phyloP scores from a whole-genome alignment of 2,797 vertebrate genomes.

The Lacerta bilineata region DNA sequence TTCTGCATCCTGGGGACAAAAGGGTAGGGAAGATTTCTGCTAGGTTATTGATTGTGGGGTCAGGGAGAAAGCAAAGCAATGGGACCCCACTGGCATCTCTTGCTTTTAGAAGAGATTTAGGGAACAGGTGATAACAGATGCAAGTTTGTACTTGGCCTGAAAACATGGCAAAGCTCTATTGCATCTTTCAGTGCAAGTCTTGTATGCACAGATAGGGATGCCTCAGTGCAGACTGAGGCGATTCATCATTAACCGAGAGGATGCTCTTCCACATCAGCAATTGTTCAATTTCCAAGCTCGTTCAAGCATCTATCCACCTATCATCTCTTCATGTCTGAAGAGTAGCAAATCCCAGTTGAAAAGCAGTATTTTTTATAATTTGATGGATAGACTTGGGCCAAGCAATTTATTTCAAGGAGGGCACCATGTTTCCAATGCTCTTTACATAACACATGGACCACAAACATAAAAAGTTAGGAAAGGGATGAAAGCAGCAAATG shows the following conservation, averaged over 20 bases:
- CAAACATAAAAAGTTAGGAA: conserved; percentile 21
- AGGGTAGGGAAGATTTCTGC: not conserved
- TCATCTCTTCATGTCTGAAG: not conserved
- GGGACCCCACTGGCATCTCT: too few species aligned
- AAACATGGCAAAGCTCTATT: not conserved
- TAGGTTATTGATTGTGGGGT: not conserved
- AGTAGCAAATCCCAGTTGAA: not conserved
- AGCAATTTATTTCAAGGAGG: conserved; percentile 10
- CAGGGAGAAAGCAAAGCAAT: not conserved
- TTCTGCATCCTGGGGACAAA: not conserved
- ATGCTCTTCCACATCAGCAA: conserved; percentile 24
- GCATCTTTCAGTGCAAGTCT: not conserved
- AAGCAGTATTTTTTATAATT: not conserved
- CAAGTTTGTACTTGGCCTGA: not conserved
- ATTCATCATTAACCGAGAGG: conserved; percentile 4
- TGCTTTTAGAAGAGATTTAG: not conserved
- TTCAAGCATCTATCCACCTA: not conserved
- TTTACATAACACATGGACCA: conserved; percentile 12
- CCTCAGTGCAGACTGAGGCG: not conserved
- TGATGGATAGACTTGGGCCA: conserved; percentile 18
- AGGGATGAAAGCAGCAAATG: not conserved
- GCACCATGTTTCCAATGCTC: not conserved
- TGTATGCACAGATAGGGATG: not conserved
- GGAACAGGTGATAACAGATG: not conserved
- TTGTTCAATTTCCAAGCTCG: not conserved